These are phyloP conservation scores for Engraulis encrasicolus DNA, from an alignment of 2,113 vertebrate species.

Conservation along the genomic window DNA sequence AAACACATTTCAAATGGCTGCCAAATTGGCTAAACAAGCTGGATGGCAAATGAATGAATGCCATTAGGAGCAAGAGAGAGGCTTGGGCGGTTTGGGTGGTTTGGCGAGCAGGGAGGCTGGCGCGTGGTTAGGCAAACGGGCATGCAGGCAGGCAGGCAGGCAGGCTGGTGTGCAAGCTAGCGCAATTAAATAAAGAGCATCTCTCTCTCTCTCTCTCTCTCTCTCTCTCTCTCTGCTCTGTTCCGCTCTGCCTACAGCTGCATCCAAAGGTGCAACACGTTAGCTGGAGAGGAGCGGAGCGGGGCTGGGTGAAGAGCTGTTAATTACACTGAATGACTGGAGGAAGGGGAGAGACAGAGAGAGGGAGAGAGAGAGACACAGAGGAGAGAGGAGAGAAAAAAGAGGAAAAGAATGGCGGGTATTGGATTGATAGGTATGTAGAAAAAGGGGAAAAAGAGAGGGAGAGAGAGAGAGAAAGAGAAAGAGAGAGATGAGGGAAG, in stretches of 20 bases:
- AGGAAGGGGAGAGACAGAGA: constrained; percentile 44
- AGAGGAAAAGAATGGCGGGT: too few species aligned
- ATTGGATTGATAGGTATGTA: background rate
- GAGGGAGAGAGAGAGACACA: constrained; percentile 19
- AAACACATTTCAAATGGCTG: constrained; percentile 31
- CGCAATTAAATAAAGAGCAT: constrained; percentile 29
- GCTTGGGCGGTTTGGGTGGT: too few species aligned
- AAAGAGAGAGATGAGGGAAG: constrained; percentile 11
- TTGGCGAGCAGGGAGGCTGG: too few species aligned
- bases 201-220: too few species aligned
- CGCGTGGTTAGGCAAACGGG: too few species aligned
- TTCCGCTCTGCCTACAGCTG: constrained; percentile 22
- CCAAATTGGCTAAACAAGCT: constrained; percentile 27
- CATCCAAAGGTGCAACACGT: constrained; percentile 37
- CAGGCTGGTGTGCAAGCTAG: constrained; percentile 29
- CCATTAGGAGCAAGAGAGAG: constrained; percentile 12
- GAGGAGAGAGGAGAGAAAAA: background rate
- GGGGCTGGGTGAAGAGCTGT: constrained; percentile 46
- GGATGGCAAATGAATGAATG: constrained; percentile 21
- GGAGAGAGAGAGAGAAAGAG: background rate
- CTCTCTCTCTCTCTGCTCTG: too few species aligned
- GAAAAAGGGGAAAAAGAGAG: background rate
- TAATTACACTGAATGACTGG: constrained; percentile 46
- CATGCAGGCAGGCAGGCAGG: constrained; percentile 30
- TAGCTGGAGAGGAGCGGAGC: constrained; percentile 33